Conservation (phyloP, 2,113 vertebrate species). For the Chaenocephalus aceratus region DNA sequence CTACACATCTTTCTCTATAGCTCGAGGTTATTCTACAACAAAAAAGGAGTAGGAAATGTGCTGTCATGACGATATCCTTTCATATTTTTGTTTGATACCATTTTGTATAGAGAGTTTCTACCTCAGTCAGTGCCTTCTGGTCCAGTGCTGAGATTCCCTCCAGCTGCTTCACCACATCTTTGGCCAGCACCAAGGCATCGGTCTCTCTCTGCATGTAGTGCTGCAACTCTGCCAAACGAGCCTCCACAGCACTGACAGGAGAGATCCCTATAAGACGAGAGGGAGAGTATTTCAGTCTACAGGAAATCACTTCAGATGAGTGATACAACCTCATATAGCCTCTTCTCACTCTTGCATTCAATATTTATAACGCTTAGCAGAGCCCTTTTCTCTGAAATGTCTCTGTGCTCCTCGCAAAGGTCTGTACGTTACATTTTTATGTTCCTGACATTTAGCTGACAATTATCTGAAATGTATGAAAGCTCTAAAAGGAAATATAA, state of each 20-base stretch:
- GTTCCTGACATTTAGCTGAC: conserved; percentile 33
- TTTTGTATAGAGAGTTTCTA: not conserved
- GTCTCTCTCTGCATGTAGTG: conserved; percentile 71
- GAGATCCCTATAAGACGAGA: conserved; percentile 37
- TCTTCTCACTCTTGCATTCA: conserved; percentile 1
- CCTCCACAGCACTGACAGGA: conserved; percentile 27
- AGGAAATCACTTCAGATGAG: not conserved
- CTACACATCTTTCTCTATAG: not conserved
- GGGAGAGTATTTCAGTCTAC: not conserved
- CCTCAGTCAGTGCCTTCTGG: conserved; percentile 69
- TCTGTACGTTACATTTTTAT: conserved; percentile 12
- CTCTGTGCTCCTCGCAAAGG: conserved; percentile 1
- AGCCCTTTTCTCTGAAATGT: conserved; percentile 22
- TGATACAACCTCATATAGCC: not conserved
- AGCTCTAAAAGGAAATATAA: not conserved
- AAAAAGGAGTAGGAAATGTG: too few species aligned
- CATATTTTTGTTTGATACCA: too few species aligned
- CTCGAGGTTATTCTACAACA: not conserved
- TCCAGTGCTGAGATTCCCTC: conserved; percentile 70
- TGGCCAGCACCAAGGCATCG: conserved; percentile 64
- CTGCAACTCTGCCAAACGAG: conserved; percentile 65
- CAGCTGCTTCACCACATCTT: conserved; percentile 73
- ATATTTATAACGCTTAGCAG: conserved; percentile 15
- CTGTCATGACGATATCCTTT: too few species aligned
- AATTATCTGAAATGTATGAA: conserved; percentile 3